A percentile compares a stretch with the other conserved stretches of the same genome.
These are phyloP conservation scores for Crotalus tigris DNA, from an alignment of 2,113 vertebrate genomes.

Conservation along the genomic window DNA sequence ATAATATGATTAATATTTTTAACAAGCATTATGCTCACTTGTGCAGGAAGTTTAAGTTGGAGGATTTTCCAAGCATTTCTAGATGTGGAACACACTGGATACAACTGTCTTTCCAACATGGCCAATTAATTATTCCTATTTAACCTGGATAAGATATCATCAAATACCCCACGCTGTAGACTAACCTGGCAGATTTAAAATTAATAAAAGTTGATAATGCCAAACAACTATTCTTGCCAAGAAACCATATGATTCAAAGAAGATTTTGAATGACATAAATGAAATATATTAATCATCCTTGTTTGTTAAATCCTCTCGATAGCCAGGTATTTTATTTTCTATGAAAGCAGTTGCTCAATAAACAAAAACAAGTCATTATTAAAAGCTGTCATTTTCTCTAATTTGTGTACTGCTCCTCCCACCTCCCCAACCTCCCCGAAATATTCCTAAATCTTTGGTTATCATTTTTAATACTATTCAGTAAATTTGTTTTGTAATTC, in stretches of 20 bases:
- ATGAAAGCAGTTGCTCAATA: conserved; percentile 9
- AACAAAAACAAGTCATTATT: conserved; percentile 19
- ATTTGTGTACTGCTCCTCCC: neutral
- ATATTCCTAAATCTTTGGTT: conserved; percentile 8
- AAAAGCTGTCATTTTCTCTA: neutral
- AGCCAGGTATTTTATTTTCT: conserved; percentile 14
- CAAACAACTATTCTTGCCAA: neutral
- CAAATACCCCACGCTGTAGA: neutral
- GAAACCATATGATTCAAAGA: neutral
- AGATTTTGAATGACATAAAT: neutral
- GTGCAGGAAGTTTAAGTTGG: neutral
- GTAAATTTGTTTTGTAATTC: conserved; percentile 51
- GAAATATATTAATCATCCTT: neutral
- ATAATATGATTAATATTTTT: neutral
- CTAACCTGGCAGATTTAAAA: neutral
- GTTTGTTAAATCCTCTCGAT: conserved; percentile 3
- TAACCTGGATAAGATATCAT: neutral
- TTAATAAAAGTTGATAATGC: neutral
- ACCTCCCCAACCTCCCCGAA: rapidly evolving
- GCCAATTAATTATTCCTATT: neutral
- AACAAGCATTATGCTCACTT: neutral
- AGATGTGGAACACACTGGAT: neutral
- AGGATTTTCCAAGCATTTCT: neutral
- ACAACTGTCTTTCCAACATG: neutral
- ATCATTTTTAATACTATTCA: conserved; percentile 29